Conservation (phyloP, 2,888 invertebrate species). For the Thymelicus acteon region DNA sequence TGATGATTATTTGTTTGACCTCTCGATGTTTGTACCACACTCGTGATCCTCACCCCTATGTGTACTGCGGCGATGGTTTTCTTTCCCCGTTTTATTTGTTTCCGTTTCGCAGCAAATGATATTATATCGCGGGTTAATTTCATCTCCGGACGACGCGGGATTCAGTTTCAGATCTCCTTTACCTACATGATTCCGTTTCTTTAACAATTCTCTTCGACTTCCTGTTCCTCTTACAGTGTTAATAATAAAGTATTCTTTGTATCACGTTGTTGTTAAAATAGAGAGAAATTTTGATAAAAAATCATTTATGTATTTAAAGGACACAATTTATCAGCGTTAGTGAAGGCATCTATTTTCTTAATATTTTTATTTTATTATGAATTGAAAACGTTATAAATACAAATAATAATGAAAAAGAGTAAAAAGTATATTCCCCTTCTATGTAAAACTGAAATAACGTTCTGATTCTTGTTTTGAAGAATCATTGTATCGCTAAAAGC, state of each 20-base stretch:
- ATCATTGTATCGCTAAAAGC: not conserved
- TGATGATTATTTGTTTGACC: not conserved
- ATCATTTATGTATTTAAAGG: too few relatives aligned
- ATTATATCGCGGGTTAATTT: constrained; percentile 66
- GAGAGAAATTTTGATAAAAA: too few relatives aligned
- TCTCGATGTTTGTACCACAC: not conserved
- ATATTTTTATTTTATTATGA: not conserved
- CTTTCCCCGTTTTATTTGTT: constrained; percentile 56
- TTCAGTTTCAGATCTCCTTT: constrained; percentile 15
- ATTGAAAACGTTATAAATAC: not conserved
- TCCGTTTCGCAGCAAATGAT: constrained; percentile 60
- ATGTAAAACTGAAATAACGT: not conserved
- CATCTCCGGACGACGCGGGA: constrained; percentile 51
- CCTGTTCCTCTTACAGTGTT: not conserved
- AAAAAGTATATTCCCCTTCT: not conserved
- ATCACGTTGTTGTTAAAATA: not conserved
- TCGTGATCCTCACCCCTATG: constrained; percentile 14
- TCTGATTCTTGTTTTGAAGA: not conserved
- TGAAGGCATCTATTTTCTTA: not conserved
- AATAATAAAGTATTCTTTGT: not conserved
- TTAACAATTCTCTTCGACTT: not conserved
- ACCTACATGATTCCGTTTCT: constrained; percentile 13
- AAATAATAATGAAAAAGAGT: not conserved
- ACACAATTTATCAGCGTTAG: too few relatives aligned
- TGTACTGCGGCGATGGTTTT: constrained; percentile 54